Evolutionary conservation across 2,113 vertebrate species (phyloP), one percentile per base, ranked within the genome.

Genomic region (Lophura nycthemera): DNA sequence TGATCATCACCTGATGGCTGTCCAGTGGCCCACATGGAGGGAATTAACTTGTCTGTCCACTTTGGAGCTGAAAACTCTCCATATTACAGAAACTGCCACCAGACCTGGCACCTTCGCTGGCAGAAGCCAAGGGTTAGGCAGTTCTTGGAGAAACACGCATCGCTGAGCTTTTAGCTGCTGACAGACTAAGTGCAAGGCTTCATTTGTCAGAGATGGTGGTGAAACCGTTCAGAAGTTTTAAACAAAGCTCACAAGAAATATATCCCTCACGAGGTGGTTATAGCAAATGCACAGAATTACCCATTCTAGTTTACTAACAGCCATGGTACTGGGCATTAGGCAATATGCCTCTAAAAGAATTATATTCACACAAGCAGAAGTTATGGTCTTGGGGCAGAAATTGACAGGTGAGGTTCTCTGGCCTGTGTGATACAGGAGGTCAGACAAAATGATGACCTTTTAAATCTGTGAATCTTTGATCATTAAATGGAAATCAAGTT

Each of bases 21-120:
- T 45, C 91, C 94, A 90, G 76, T 48, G 66, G 91, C 88, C 91
- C 94, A 57, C 91, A 65, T 57, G 89, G 91, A 93, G 13, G 61
- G 76, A 95, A 95, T 96, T 95, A 92, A 96, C 83, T 97, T 90
- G 80, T 94, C 94, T 90, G 90, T 82, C 90, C 90, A 66, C 69
- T 81, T 7, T 57, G 83, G 85, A 94, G 85, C 89, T 65, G 88
- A 91, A 88, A 92, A 93, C 66, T 94, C 92, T 89, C 69, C 11
- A 13, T 60, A 69, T 92, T 88, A 82, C 43, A 91, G 88, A 91
- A 93, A 76, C 69, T 90, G 91, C 85, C 81, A 84, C 90, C 69
- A 86, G 93, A 89, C 30, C 72, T 90, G 85, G 89, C 88, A 93
- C 69, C 40, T 65, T 81, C 88, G 36, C 3, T 86, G 93, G 85